Evolutionary conservation across 2,888 invertebrate genomes (phyloP), one percentile per base, ranked within the genome.

Genomic region (Drosophila formosana): DNA sequence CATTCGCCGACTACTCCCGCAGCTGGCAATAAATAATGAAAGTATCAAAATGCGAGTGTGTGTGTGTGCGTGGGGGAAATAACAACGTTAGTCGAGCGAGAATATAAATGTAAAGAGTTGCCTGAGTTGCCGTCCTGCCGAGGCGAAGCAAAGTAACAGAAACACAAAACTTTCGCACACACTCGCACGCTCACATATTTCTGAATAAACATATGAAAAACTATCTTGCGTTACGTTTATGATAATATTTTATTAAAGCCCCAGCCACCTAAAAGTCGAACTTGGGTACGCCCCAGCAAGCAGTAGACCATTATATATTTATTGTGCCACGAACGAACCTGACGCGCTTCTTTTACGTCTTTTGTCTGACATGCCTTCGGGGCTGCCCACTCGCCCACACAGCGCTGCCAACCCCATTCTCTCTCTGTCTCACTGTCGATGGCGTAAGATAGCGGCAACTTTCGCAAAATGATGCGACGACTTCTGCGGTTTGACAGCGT

Each of bases 221-320:
- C 88, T 87, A 79, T 81, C 72, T 74, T 68, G 64, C 73, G 72
- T 75, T 83, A 69, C 78, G 76, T 75, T 89, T 89, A 89, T 87
- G 72, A 89, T 85, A 84, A 85, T 85, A 89, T 89, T 89, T 89
- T 89, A 85, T 85, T 85, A 75, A 83, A 74, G 75, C 60, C 43
- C 37, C 37, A 37, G 37, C 37, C 61, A 60, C 56, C 53, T 57
- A 41, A 18, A 28, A 47, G 47, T 47, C 28, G 34, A 64, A 68
- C 47, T 32, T 32, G 64, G 82, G 62, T 58, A 69, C 72, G 72
- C 80, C 69, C 72, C 65, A 62, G 69, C 65, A 65, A 67, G 60
- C 63, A 61, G 63, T 72, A 68, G 63, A 72, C 63, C 78, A 75
- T 82, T 85, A 88, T 71, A 75, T 75, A 82, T 82, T 88, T 82